Evolutionary conservation across 2,797 vertebrate genomes (phyloP).

Genomic region (Danio jaintianensis): DNA sequence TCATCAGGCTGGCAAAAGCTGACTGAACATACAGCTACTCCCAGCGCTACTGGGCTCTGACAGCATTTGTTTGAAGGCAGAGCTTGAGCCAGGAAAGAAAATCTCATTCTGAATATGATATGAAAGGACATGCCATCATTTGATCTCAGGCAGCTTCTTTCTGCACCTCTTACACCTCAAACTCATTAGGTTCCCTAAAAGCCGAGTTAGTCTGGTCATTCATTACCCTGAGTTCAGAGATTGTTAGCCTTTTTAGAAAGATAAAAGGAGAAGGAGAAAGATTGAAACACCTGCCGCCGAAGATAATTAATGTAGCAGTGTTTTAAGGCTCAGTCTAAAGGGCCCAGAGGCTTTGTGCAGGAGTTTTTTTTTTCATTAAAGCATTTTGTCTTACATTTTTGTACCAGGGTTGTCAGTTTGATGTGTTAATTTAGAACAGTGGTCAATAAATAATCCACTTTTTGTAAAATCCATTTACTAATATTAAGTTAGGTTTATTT

Average conservation of each 20-base stretch:
- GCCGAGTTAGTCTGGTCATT: slow-evolving; percentile 39
- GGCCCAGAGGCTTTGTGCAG: slow-evolving; percentile 13
- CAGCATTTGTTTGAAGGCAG: slow-evolving; percentile 43
- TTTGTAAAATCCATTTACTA: slow-evolving; percentile 10
- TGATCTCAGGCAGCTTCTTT: slow-evolving; percentile 43
- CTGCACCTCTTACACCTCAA: not conserved
- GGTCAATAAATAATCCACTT: not conserved
- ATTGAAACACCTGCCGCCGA: slow-evolving; percentile 9
- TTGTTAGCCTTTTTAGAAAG: slow-evolving; percentile 30
- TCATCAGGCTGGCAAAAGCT: slow-evolving; percentile 23
- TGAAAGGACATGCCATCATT: slow-evolving; percentile 52
- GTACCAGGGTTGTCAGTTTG: not conserved
- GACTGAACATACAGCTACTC: slow-evolving; percentile 47
- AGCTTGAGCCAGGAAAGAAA: slow-evolving; percentile 20
- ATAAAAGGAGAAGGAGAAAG: not conserved
- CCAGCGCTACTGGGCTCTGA: slow-evolving; percentile 30
- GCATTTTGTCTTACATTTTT: not conserved
- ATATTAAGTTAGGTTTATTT: too few species aligned
- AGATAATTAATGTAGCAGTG: slow-evolving; percentile 20
- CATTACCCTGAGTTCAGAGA: slow-evolving; percentile 43
- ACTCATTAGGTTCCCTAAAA: slow-evolving; percentile 52
- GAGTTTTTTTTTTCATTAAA: slow-evolving; percentile 2
- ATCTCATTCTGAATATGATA: slow-evolving; percentile 42
- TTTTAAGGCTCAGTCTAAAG: slow-evolving; percentile 28
- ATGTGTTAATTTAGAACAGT: not conserved